These are phyloP conservation scores for Catagonus wagneri DNA, from an alignment of 2,113 vertebrate genomes.

Conservation along the genomic window DNA sequence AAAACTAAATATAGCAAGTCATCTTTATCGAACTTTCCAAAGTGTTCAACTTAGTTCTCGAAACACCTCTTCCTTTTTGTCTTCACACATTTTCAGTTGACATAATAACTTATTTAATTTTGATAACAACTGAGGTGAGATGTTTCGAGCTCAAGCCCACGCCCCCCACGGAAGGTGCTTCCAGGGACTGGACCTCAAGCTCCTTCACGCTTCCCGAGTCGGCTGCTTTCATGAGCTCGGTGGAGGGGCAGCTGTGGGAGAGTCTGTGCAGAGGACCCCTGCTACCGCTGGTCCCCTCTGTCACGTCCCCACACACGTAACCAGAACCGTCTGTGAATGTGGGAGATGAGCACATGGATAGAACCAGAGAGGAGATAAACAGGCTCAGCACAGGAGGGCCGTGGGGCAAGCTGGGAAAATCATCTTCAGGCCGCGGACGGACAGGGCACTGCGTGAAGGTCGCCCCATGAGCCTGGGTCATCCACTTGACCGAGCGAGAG, in stretches of 20 bases:
- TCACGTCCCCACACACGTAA: background rate
- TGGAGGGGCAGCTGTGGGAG: background rate
- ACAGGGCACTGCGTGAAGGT: background rate
- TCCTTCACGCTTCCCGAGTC: fast-evolving
- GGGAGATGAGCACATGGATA: background rate
- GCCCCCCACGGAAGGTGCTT: background rate
- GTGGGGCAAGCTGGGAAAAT: background rate
- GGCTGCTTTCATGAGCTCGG: background rate
- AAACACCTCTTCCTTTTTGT: background rate
- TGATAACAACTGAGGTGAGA: background rate
- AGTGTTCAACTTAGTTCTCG: background rate
- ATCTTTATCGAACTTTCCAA: background rate
- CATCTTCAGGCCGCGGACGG: fast-evolving
- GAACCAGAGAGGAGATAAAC: background rate
- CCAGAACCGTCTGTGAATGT: background rate
- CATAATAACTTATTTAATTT: background rate
- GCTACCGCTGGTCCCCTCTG: background rate
- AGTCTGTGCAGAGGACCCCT: background rate
- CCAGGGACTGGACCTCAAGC: too few relatives aligned
- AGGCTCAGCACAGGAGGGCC: background rate
- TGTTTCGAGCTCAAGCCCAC: background rate
- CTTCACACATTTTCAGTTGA: background rate
- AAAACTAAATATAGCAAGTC: background rate
- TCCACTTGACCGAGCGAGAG: background rate
- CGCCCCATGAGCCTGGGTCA: background rate